Evolutionary conservation across 2,113 vertebrate species (phyloP).

Genomic region (Indicator maculatus): DNA sequence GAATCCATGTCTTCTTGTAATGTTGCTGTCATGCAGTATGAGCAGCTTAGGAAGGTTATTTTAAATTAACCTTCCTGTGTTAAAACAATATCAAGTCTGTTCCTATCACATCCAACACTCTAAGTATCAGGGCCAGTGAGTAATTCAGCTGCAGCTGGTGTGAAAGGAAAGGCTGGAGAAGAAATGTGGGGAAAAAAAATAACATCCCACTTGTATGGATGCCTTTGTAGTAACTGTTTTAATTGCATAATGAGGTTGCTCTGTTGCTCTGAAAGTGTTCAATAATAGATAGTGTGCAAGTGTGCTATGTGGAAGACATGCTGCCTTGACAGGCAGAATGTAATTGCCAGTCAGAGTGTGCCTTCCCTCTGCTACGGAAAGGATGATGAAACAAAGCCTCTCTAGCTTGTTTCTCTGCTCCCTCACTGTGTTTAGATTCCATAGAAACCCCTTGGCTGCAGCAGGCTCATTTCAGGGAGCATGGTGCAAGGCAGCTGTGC

Average conservation of each 20-base stretch:
- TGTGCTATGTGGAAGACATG: not conserved
- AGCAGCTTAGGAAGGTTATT: conserved; percentile 61
- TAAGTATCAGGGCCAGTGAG: conserved; percentile 14
- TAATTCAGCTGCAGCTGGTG: not conserved
- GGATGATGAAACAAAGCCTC: not conserved
- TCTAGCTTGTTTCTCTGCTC: not conserved
- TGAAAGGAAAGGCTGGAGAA: not conserved
- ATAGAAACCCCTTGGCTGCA: not conserved
- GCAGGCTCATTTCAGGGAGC: not conserved
- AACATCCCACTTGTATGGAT: not conserved
- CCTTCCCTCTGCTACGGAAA: not conserved
- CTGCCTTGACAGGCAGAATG: not conserved
- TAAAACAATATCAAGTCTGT: conserved; percentile 59
- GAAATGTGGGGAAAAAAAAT: not conserved
- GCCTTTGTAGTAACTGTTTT: conserved; percentile 1
- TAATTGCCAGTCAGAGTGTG: not conserved
- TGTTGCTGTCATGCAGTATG: conserved; percentile 40
- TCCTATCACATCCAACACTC: conserved; percentile 40
- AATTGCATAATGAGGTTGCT: not conserved
- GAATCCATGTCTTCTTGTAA: conserved; percentile 47
- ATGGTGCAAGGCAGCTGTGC: not conserved
- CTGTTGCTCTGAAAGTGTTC: not conserved
- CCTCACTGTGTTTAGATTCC: not conserved
- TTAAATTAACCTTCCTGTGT: conserved; percentile 64
- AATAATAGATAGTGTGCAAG: not conserved